Evolutionary conservation across 2,888 invertebrate species (phyloP), one percentile per base, ranked within the genome.

Genomic region (Zeuzera pyrina): DNA sequence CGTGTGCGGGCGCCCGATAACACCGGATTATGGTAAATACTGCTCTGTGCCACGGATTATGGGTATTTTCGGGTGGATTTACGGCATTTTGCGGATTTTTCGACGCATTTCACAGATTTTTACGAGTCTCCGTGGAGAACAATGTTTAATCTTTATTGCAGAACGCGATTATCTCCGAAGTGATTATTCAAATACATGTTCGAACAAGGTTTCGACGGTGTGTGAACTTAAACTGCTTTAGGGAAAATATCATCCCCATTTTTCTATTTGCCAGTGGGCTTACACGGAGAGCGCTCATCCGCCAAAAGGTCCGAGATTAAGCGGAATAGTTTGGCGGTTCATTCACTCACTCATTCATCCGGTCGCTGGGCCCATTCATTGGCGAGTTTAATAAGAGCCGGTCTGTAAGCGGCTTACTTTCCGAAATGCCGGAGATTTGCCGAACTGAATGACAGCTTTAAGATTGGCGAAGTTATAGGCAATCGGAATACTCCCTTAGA

Each of bases 1-100:
- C 43, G 58, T 57, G 65, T 60, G 65, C 54, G 50, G 38, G 40
- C 42, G 43, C 41, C 52, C 60, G 68, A 69, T 67, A 68, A 53
- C 62, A 52, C 53, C 31, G 62, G 68, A 59, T 66, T 66, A 67
- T 65, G 66, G 57, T 62, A 61, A 70, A 65, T 57, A 68, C 57
- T 56, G 52, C 56, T 44, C 46, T 50, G 49, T 46, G 46, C 43
- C 37, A 38, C 41, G 63, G 62, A 63, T 69, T 63, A 66, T 45
- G 47, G 61, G 49, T 45, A 49, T 62, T 65, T 58, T 27, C 49
- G 44, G 34, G 35, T 39, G 59, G 60, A 64, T 69, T 60, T 63
- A 57, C 58, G 57, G 51, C 53, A 54, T 54, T 59, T 57, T 50
- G 48, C 30, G 52, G 57, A 55, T 64, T 67, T 67, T 65, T 54